Conservation (phyloP, 2,797 vertebrate species). For the Uromys caudimaculatus region DNA sequence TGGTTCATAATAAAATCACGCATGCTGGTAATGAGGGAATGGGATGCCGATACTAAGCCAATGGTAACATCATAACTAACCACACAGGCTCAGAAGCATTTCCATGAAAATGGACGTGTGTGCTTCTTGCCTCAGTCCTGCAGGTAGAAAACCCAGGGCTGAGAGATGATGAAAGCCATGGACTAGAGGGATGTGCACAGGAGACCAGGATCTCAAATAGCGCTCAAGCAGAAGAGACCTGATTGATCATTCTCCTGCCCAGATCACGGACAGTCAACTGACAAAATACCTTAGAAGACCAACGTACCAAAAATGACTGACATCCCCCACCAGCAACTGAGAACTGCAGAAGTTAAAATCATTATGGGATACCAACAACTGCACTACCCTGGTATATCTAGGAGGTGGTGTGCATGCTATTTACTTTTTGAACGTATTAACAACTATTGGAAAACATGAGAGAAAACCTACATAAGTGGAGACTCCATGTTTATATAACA, state of each 20-base stretch:
- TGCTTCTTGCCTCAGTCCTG: neutral
- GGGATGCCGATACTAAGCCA: neutral
- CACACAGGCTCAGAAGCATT: neutral
- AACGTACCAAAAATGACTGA: neutral
- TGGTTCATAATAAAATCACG: neutral
- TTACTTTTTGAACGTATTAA: neutral
- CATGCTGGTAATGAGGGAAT: neutral
- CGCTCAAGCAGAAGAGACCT: neutral
- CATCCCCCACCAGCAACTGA: neutral
- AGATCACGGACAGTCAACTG: neutral
- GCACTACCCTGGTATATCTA: neutral
- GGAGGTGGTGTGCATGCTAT: neutral
- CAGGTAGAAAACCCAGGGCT: neutral
- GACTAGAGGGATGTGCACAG: neutral
- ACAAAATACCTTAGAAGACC: neutral
- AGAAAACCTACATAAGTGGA: neutral
- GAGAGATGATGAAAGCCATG: neutral
- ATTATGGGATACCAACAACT: neutral
- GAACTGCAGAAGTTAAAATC: neutral
- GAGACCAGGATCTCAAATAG: neutral
- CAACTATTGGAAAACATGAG: neutral
- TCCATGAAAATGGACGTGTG: neutral
- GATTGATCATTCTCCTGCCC: neutral
- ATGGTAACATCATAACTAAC: neutral
- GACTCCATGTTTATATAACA: neutral